A percentile compares a stretch with the other conserved stretches of the same genome.
Conservation (phyloP, 2,888 invertebrate genomes). For the Microctonus brassicae region DNA sequence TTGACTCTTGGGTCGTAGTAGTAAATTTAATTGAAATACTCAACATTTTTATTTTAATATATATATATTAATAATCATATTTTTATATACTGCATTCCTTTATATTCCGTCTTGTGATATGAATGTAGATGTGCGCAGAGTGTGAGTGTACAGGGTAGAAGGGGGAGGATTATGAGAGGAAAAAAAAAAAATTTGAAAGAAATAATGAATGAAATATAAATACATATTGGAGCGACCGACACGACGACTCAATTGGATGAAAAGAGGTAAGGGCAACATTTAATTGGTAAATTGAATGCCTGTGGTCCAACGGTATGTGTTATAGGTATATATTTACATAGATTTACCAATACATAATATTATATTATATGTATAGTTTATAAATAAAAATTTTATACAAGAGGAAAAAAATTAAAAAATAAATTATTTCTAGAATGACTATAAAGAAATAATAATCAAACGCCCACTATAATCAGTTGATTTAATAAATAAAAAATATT, state of each 20-base stretch:
- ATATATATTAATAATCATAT: neutral
- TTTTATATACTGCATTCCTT: neutral
- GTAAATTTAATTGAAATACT: constrained; percentile 5
- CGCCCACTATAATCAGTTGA: too few species aligned
- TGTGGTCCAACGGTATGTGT: neutral
- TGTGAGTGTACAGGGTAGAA: too few species aligned
- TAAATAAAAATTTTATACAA: too few species aligned
- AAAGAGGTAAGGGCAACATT: neutral
- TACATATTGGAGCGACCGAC: neutral
- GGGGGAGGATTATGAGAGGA: neutral
- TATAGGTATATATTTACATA: neutral
- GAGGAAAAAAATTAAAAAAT: too few species aligned
- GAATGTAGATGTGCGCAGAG: too few species aligned
- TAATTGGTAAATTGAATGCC: constrained; percentile 5
- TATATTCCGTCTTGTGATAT: neutral
- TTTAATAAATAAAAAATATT: too few species aligned
- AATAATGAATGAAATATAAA: neutral
- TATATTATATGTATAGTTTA: too few species aligned
- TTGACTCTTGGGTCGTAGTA: neutral
- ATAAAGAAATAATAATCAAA: too few species aligned
- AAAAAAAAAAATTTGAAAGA: neutral
- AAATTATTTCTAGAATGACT: too few species aligned
- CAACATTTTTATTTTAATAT: neutral
- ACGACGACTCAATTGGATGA: neutral
- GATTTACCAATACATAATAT: neutral